phyloP scores from a whole-genome alignment of 2,888 invertebrate genomes.

The Palloptera scutellata region DNA sequence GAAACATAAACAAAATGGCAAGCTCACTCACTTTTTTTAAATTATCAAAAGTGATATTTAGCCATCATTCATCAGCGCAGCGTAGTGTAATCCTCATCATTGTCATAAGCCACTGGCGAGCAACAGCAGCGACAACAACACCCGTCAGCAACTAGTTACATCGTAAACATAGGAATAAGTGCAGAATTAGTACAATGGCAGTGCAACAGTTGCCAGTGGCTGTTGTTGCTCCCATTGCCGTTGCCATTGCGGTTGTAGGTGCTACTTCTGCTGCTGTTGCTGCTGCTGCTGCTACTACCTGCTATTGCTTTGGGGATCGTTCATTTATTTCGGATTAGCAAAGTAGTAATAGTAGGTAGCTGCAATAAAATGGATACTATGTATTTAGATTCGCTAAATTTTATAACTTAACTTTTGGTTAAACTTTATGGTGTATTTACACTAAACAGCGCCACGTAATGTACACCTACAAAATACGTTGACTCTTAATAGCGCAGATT shows the following conservation, averaged over 20 bases:
- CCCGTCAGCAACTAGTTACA: background rate
- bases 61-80: constrained; percentile 37
- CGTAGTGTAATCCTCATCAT: background rate
- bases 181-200: background rate
- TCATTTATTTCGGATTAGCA: too few species aligned
- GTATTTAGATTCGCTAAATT: too few species aligned
- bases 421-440: too few species aligned
- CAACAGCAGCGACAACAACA: constrained; percentile 1
- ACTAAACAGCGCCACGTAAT: too few species aligned
- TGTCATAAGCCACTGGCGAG: background rate
- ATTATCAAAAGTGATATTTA: constrained; percentile 42
- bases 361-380: too few species aligned
- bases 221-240: constrained; percentile 14
- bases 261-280: background rate
- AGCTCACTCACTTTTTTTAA: constrained; percentile 38
- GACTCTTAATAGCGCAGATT: too few species aligned
- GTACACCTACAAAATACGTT: too few species aligned
- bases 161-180: background rate
- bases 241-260: constrained; percentile 4
- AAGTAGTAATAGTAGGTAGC: too few species aligned
- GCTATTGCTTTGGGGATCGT: background rate
- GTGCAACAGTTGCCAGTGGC: background rate
- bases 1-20: constrained; percentile 1
- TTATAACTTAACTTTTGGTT: too few species aligned
- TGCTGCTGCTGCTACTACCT: background rate